phyloP scores from a whole-genome alignment of 2,888 invertebrate genomes.

The Azorinus chamasolen region DNA sequence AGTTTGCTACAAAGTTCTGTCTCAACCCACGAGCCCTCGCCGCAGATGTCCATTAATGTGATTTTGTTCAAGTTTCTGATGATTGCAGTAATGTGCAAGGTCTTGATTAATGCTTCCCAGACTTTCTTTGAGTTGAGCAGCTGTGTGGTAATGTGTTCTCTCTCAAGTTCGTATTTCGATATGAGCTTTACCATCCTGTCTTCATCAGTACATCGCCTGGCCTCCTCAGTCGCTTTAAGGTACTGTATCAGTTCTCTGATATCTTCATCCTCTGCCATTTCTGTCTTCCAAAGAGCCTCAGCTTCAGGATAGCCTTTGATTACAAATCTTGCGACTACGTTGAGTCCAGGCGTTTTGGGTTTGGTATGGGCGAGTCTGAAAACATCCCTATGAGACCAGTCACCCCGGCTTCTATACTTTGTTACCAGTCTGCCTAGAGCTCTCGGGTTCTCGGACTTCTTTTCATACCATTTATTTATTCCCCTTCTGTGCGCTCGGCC shows the following conservation, averaged over 20 bases:
- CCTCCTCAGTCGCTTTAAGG: conserved; percentile 79
- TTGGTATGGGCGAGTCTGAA: conserved; percentile 85
- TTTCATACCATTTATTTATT: conserved; percentile 90
- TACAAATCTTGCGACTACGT: conserved; percentile 67
- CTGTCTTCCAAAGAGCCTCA: conserved; percentile 52
- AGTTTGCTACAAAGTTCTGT: conserved; percentile 70
- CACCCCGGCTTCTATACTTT: conserved; percentile 89
- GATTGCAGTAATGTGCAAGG: conserved; percentile 86
- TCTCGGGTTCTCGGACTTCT: conserved; percentile 51
- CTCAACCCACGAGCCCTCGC: conserved; percentile 61
- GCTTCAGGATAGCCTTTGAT: conserved; percentile 74
- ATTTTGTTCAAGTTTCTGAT: conserved; percentile 84
- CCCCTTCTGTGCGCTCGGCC: conserved; percentile 90
- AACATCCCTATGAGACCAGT: conserved; percentile 92
- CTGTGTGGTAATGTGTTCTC: conserved; percentile 91
- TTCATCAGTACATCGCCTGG: conserved; percentile 72
- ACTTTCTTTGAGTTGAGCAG: conserved; percentile 90
- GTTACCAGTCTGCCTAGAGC: conserved; percentile 90
- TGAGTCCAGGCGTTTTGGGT: conserved; percentile 59
- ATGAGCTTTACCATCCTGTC: conserved; percentile 74
- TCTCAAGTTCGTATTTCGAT: conserved; percentile 87
- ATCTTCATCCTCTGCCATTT: conserved; percentile 36
- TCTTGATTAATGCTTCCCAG: conserved; percentile 85
- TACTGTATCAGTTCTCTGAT: conserved; percentile 68
- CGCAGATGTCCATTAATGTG: conserved; percentile 57